These are phyloP conservation scores for Dasypolia templi DNA, from an alignment of 2,888 invertebrate species.

Conservation along the genomic window DNA sequence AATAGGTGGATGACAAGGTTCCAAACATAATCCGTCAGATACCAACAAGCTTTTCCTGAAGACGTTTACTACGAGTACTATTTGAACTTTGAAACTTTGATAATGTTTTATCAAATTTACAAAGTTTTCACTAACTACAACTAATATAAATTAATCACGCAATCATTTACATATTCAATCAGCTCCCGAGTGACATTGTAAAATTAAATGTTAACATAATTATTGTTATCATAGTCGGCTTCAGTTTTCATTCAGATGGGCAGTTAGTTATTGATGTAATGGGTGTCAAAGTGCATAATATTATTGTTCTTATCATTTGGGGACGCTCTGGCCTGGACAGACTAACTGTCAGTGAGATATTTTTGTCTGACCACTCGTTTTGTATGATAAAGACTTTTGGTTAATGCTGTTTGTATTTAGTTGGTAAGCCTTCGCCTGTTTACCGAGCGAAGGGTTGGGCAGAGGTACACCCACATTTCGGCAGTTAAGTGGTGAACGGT, in stretches of 20 bases:
- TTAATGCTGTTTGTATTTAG: too few species aligned
- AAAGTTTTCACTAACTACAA: slow-evolving; percentile 9
- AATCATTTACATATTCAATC: slow-evolving; percentile 36
- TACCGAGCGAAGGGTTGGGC: too few species aligned
- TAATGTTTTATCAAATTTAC: slow-evolving; percentile 1
- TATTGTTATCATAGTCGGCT: slow-evolving; percentile 31
- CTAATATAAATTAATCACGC: slow-evolving; percentile 27
- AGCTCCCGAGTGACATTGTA: slow-evolving; percentile 23
- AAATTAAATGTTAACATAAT: slow-evolving; percentile 45
- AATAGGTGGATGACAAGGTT: background rate
- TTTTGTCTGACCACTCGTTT: background rate
- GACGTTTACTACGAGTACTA: background rate
- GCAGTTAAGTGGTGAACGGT: too few species aligned
- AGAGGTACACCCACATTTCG: too few species aligned
- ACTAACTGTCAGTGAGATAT: slow-evolving; percentile 26
- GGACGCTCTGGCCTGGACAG: slow-evolving; percentile 15
- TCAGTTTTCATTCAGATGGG: slow-evolving; percentile 37
- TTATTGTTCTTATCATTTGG: slow-evolving; percentile 40
- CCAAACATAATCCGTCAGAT: background rate
- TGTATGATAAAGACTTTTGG: too few species aligned
- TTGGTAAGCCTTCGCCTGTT: too few species aligned
- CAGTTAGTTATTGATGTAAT: slow-evolving; percentile 29
- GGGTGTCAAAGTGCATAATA: slow-evolving; percentile 53
- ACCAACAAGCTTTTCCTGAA: slow-evolving; percentile 2
- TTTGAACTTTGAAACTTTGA: background rate